Evolutionary conservation across 2,113 vertebrate species (phyloP), one percentile per base, ranked within the genome.

Genomic region (Nannospalax galili): DNA sequence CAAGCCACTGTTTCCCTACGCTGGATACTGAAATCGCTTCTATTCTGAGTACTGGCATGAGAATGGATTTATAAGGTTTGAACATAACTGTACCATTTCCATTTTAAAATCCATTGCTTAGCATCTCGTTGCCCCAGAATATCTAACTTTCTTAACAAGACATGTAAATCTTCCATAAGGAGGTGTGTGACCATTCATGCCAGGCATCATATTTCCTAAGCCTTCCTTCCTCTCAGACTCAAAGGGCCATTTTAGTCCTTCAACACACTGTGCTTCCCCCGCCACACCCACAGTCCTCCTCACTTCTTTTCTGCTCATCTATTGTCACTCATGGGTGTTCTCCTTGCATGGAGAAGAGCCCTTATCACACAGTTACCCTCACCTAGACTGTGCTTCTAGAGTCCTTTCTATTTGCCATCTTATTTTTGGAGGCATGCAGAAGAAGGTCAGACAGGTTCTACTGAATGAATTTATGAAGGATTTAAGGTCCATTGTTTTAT

Each of bases 271-370:
- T 5, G 4, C 7, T 48, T 40, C 26, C 28, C 3, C 1, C 16
- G 0, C 5, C 28, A 24, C 7, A 2, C 17, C 16, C 17, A 0
- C 64, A 4, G 30, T 3, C 3, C 6, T 17, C 11, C 20, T 48
- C 22, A 24, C 9, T 72, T n/a, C 26, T 56, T 52, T 11, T 3
- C 9, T 24, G 20, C 67, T 72, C 20, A 17, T 15, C 0, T 35
- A 24, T 48, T 20, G 19, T 15, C 20, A 28, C 22, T 87, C 32
- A 0, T 2, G 8, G 32, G 4, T 32, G 20, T 6, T 32, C 7
- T 40, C 32, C 7, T 16, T 19, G 16, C 20, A 28, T 15, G 5
- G 17, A 12, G 28, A 30, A 70, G 35, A 11, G 0, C 30, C 15
- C 28, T 67, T 67, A 17, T 85, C 20, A 48, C 2, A 35, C 4